Evolutionary conservation across 2,888 invertebrate species (phyloP).

Genomic region (Notocelia uddmanniana): DNA sequence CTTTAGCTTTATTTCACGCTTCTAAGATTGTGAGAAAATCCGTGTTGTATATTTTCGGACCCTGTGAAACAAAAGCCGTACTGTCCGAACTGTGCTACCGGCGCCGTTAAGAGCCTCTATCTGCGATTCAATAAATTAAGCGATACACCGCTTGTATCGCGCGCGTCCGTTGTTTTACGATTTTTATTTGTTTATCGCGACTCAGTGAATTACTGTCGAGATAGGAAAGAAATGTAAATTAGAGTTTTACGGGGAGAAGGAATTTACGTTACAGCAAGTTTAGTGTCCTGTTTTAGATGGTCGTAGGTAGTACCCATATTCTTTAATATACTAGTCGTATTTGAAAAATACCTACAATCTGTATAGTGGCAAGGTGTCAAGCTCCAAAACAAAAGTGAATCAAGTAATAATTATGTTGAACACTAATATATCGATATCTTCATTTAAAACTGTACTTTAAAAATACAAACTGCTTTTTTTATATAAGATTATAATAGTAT

Average conservation of each 20-base stretch:
- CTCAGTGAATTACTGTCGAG: slow-evolving; percentile 37
- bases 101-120: slow-evolving; percentile 34
- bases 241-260: slow-evolving; percentile 14
- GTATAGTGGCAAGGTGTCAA: too few species aligned
- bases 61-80: slow-evolving; percentile 1
- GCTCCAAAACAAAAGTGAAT: too few species aligned
- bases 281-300: too few species aligned
- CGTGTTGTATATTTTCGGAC: slow-evolving; percentile 13
- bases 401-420: too few species aligned
- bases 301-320: too few species aligned
- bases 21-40: slow-evolving; percentile 3
- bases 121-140: slow-evolving; percentile 45
- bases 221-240: slow-evolving; percentile 40
- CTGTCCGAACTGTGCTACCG: background rate
- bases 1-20: background rate
- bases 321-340: too few species aligned
- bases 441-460: too few species aligned
- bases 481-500: too few species aligned
- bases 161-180: slow-evolving; percentile 38
- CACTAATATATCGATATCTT: too few species aligned
- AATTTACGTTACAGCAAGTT: too few species aligned
- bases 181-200: slow-evolving; percentile 44
- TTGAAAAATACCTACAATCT: too few species aligned
- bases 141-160: slow-evolving; percentile 41
- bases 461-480: too few species aligned